These are phyloP conservation scores for Mellivora capensis DNA, from an alignment of 2,113 vertebrate species.

Conservation along the genomic window DNA sequence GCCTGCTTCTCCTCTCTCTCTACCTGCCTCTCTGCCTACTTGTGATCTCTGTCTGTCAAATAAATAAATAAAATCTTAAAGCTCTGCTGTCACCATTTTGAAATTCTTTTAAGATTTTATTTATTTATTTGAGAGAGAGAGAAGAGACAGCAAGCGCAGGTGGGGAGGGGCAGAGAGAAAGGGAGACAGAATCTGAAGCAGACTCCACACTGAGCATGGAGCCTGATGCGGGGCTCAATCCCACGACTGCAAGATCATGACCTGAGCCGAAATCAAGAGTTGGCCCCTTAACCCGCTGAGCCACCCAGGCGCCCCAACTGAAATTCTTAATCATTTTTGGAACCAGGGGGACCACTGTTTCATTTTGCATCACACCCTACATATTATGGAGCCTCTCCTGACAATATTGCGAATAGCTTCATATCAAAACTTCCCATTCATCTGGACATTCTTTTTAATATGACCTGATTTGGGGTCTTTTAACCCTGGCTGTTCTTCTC, in stretches of 20 bases:
- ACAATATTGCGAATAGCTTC: not conserved
- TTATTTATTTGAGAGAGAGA: not conserved
- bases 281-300: not conserved
- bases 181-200: not conserved
- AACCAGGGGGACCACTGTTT: not conserved
- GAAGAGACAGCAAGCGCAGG: not conserved
- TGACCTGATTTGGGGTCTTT: not conserved
- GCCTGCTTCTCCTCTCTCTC: no score
- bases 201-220: not conserved
- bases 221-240: not conserved
- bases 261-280: not conserved
- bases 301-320: not conserved
- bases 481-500: not conserved
- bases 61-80: not conserved
- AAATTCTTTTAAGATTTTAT: not conserved
- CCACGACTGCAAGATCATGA: not conserved
- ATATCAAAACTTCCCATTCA: not conserved
- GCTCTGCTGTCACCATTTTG: not conserved
- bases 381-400: not conserved
- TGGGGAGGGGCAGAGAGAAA: not conserved
- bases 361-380: not conserved
- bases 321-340: not conserved
- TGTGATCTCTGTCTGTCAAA: no score
- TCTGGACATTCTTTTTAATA: not conserved
- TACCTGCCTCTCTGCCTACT: no score